A percentile compares a stretch with the other conserved stretches of the same genome.
Evolutionary conservation across 2,888 invertebrate species (phyloP).

Genomic region (Amblyteles armatorius): DNA sequence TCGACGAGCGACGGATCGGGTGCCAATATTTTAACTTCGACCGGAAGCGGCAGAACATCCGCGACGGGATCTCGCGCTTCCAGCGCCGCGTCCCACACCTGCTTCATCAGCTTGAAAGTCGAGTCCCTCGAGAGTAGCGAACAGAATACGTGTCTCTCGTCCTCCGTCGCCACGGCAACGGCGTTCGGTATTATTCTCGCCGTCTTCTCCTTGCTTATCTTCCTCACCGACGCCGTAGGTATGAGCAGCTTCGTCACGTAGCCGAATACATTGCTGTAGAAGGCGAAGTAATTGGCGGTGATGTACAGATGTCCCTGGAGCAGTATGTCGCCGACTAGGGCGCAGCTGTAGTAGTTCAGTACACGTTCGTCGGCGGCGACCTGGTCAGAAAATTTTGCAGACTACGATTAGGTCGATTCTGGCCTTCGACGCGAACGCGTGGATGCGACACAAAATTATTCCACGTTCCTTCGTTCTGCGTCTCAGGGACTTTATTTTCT

Average conservation of each 20-base stretch:
- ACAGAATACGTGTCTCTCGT: constrained; percentile 94
- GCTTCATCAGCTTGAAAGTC: constrained; percentile 94
- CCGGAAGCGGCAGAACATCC: constrained; percentile 80
- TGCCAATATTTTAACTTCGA: constrained; percentile 76
- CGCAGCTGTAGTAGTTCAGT: constrained; percentile 96
- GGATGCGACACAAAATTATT: constrained; percentile 2
- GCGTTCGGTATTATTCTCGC: constrained; percentile 98
- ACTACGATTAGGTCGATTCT: constrained; percentile 77
- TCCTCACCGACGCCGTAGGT: constrained; percentile 93
- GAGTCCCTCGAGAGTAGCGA: constrained; percentile 95
- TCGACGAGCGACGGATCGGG: constrained; percentile 80
- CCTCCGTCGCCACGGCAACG: constrained; percentile 94
- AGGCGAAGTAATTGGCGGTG: constrained; percentile 97
- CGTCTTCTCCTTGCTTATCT: constrained; percentile 96
- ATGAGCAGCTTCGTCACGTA: constrained; percentile 97
- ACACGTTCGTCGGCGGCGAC: constrained; percentile 94
- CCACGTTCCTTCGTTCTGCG: not conserved
- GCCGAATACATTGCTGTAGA: constrained; percentile 98
- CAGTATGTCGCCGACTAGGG: constrained; percentile 95
- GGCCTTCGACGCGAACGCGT: constrained; percentile 66
- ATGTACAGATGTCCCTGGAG: constrained; percentile 97
- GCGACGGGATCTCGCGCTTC: constrained; percentile 82
- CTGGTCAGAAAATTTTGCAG: constrained; percentile 79
- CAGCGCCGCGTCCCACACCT: constrained; percentile 91
- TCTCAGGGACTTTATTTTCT: not conserved